phyloP scores from a whole-genome alignment of 2,888 invertebrate species.

The Nomada fucata region DNA sequence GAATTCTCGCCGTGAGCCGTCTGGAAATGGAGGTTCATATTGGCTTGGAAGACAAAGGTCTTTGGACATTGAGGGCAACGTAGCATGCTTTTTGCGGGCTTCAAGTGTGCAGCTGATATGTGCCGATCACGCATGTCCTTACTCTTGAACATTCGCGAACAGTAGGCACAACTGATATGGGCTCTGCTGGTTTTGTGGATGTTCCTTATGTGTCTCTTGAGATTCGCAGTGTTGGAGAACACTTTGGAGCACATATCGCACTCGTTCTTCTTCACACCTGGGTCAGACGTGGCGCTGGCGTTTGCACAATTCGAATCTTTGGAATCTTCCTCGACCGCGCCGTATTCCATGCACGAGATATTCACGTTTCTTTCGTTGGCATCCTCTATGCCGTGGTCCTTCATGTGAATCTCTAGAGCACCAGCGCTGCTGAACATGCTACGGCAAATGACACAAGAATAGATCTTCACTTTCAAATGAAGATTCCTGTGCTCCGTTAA shows the following conservation, averaged over 20 bases:
- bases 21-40: conserved; percentile 75
- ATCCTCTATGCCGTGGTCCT: conserved; percentile 79
- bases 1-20: conserved; percentile 69
- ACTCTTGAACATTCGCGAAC: conserved; percentile 87
- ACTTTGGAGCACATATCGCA: conserved; percentile 87
- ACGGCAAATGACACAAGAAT: conserved; percentile 86
- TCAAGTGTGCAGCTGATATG: conserved; percentile 86
- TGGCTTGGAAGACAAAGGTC: conserved; percentile 68
- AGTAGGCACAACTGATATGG: conserved; percentile 86
- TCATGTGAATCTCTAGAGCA: conserved; percentile 80
- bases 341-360: conserved; percentile 71
- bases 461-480: conserved; percentile 88
- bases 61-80: conserved; percentile 71
- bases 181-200: conserved; percentile 77
- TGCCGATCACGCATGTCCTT: conserved; percentile 87
- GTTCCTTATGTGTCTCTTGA: conserved; percentile 78
- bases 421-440: conserved; percentile 88
- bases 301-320: conserved; percentile 50
- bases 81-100: conserved; percentile 65
- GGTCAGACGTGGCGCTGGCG: conserved; percentile 70
- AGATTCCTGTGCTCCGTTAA: conserved; percentile 88
- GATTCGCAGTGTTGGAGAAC: conserved; percentile 84
- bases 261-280: conserved; percentile 75
- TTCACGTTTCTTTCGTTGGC: conserved; percentile 72
- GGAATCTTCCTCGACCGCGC: conserved; percentile 44